These are phyloP conservation scores for Coelogynopora nodosa DNA, from an alignment of 2,888 invertebrate genomes.

Conservation along the genomic window DNA sequence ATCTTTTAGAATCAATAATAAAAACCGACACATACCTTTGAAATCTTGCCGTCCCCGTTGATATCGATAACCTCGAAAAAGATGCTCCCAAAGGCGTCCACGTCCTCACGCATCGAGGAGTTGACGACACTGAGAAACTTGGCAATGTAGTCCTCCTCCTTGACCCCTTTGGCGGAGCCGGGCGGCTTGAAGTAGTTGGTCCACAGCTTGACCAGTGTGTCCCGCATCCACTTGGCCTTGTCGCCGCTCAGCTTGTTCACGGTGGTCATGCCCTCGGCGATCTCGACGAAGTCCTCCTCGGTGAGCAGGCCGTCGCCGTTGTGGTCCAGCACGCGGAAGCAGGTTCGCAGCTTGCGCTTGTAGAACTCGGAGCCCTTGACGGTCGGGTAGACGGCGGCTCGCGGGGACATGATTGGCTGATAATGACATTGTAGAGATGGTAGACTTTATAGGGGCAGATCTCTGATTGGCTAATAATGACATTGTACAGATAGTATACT, in stretches of 20 bases:
- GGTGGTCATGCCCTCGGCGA: slow-evolving; percentile 17
- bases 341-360: slow-evolving; percentile 32
- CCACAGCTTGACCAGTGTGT: slow-evolving; percentile 11
- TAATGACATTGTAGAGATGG: too few relatives aligned
- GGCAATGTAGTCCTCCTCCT: background rate
- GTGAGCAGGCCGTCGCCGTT: slow-evolving; percentile 19
- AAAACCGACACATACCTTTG: background rate
- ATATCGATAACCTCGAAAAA: slow-evolving; percentile 3
- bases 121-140: background rate
- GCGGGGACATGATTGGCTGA: background rate
- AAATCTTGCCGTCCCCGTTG: slow-evolving; percentile 25
- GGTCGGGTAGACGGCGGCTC: background rate
- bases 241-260: background rate
- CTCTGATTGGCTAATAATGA: too few relatives aligned
- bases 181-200: background rate
- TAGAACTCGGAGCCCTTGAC: background rate
- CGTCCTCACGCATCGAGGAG: slow-evolving; percentile 8
- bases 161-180: background rate
- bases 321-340: slow-evolving; percentile 4
- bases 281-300: slow-evolving; percentile 4
- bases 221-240: background rate
- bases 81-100: background rate
- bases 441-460: too few relatives aligned
- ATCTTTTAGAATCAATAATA: too few relatives aligned
- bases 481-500: too few relatives aligned